Conservation (phyloP, 2,113 vertebrate genomes). For the Meles meles region DNA sequence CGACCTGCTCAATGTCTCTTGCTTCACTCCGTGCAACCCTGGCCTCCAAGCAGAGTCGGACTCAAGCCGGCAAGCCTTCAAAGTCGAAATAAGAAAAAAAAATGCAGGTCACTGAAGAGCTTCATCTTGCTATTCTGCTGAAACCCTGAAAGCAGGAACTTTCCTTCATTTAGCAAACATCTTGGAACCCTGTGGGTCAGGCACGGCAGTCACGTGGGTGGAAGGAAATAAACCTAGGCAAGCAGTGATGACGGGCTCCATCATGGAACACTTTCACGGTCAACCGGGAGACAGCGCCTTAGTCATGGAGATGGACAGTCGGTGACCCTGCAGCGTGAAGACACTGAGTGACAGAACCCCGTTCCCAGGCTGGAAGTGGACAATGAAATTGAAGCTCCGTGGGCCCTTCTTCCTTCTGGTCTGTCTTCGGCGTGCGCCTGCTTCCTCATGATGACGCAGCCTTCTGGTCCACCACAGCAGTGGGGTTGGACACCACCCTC, state of each 20-base stretch:
- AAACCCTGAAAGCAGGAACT: too few relatives aligned
- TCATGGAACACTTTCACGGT: rapidly evolving
- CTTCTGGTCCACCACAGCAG: not conserved
- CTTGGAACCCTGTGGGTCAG: not conserved
- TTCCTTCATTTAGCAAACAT: not conserved
- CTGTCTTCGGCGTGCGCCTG: rapidly evolving
- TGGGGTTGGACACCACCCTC: too few relatives aligned
- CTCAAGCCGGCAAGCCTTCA: not conserved
- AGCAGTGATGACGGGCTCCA: rapidly evolving
- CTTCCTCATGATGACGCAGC: rapidly evolving
- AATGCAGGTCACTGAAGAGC: rapidly evolving
- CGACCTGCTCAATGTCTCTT: not conserved
- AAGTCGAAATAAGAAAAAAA: not conserved
- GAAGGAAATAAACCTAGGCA: not conserved
- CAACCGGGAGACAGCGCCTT: not conserved
- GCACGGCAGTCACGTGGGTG: rapidly evolving
- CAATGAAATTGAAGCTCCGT: rapidly evolving
- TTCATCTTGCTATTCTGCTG: not conserved
- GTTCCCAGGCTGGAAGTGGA: rapidly evolving
- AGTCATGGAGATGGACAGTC: rapidly evolving
- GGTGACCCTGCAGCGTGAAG: rapidly evolving
- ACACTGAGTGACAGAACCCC: rapidly evolving
- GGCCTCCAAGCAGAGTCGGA: not conserved
- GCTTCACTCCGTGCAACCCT: rapidly evolving
- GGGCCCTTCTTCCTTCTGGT: not conserved